These are phyloP conservation scores for Limosa lapponica DNA, from an alignment of 2,797 vertebrate species.

Conservation along the genomic window DNA sequence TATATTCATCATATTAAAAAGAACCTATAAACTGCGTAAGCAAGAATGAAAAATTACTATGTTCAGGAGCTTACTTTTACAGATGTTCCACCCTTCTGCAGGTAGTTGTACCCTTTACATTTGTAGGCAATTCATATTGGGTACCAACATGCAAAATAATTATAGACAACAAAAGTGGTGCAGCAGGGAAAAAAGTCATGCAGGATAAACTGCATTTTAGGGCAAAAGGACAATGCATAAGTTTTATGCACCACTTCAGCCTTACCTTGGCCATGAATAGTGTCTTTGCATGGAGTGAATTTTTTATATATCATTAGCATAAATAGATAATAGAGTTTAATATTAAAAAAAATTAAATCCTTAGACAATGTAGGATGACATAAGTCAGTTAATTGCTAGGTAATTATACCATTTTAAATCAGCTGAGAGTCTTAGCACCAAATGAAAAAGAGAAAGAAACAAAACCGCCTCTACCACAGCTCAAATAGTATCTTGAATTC, in stretches of 20 bases:
- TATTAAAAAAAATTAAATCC: background rate
- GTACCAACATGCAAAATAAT: background rate
- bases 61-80: background rate
- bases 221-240: background rate
- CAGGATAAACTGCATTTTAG: background rate
- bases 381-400: background rate
- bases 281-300: background rate
- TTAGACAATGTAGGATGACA: background rate
- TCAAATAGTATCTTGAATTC: background rate
- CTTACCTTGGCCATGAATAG: background rate
- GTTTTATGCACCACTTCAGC: background rate
- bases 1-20: background rate
- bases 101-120: background rate
- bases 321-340: background rate
- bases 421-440: background rate
- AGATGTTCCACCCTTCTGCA: background rate
- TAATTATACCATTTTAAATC: conserved; percentile 14
- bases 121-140: background rate
- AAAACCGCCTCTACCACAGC: background rate
- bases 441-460: background rate
- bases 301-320: background rate
- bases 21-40: background rate
- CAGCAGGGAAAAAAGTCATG: background rate
- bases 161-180: background rate
- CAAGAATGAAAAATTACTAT: background rate